A percentile compares a stretch with the other conserved stretches of the same genome.
Conservation (phyloP, 2,113 vertebrate genomes). For the Pluvianellus socialis region DNA sequence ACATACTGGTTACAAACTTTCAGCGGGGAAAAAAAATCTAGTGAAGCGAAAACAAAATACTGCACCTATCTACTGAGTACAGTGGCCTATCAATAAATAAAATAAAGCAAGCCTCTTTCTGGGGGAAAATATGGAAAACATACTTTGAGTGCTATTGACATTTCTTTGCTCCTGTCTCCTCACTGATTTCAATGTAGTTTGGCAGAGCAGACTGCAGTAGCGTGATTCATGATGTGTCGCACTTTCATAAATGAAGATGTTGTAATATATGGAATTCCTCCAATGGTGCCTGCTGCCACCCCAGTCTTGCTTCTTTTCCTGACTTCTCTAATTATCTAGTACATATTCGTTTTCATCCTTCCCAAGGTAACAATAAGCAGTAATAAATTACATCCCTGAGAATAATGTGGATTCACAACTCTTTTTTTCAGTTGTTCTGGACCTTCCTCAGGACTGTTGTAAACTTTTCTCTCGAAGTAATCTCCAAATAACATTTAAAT, state of each 20-base stretch:
- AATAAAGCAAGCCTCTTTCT: neutral
- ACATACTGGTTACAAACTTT: slow-evolving; percentile 51
- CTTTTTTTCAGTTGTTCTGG: neutral
- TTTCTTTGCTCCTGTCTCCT: neutral
- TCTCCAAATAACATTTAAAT: neutral
- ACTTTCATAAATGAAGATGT: neutral
- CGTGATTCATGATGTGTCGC: neutral
- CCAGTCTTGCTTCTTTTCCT: neutral
- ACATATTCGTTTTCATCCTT: neutral
- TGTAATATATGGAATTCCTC: neutral
- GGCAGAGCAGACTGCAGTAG: neutral
- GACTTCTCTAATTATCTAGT: neutral
- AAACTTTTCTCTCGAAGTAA: neutral
- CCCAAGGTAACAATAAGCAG: neutral
- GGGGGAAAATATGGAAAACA: neutral
- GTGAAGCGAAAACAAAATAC: slow-evolving; percentile 37
- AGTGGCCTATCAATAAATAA: neutral
- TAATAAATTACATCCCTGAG: neutral
- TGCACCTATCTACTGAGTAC: neutral
- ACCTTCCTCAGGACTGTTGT: neutral
- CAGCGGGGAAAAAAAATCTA: neutral
- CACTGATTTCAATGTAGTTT: neutral
- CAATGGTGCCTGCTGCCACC: neutral
- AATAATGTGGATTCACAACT: neutral
- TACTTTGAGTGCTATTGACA: neutral